Conservation (phyloP, 2,888 invertebrate species). For the Torymus aiolomorphi region DNA sequence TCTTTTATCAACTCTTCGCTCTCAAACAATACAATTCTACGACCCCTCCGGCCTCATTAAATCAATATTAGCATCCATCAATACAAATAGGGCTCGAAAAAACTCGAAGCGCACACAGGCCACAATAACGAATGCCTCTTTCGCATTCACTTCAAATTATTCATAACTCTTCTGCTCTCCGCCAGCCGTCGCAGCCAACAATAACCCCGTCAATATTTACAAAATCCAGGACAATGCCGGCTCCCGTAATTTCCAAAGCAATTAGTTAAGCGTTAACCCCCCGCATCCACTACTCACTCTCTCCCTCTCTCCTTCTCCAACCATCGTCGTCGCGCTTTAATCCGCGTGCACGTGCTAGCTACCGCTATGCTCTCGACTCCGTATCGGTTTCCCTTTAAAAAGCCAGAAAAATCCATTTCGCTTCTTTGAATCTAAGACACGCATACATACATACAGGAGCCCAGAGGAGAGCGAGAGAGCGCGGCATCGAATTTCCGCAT, state of each 20-base stretch:
- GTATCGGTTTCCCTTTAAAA: conserved; percentile 44
- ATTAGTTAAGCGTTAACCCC: conserved; percentile 18
- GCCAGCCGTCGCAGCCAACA: not conserved
- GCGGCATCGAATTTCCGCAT: conserved; percentile 72
- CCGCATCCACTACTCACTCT: not conserved
- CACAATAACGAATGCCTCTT: too few relatives aligned
- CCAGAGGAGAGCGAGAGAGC: not conserved
- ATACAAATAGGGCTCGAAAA: too few relatives aligned
- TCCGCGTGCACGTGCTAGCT: not conserved
- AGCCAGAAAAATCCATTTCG: conserved; percentile 14
- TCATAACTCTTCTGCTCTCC: not conserved
- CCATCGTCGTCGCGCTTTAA: conserved; percentile 23
- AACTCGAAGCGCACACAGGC: too few relatives aligned
- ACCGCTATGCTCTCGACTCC: not conserved
- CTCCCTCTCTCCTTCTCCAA: too few relatives aligned
- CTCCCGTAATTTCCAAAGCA: conserved; percentile 23
- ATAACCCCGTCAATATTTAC: conserved; percentile 20
- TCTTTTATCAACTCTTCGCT: too few relatives aligned
- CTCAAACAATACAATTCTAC: too few relatives aligned
- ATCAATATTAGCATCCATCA: too few relatives aligned
- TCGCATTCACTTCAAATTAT: too few relatives aligned
- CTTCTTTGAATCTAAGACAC: not conserved
- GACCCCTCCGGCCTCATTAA: too few relatives aligned
- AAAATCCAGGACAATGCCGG: not conserved
- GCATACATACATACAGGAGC: not conserved